Base-by-base conservation (phyloP, 1,140 invertebrate genomes). In the Heterodera carotae region DNA sequence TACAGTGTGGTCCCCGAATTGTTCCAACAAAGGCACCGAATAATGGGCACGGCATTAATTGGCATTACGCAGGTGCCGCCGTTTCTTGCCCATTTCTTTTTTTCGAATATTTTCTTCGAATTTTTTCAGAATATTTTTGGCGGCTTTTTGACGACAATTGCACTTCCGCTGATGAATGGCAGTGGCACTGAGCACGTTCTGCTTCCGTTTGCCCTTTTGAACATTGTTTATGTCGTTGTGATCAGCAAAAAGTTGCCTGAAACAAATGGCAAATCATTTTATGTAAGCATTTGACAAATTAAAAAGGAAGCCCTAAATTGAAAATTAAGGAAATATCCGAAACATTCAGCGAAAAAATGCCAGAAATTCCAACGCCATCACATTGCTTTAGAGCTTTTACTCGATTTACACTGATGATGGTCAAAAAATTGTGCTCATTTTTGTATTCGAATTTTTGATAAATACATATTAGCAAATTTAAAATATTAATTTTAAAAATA, bases 181-280 rank as follows among this genome's bases (percentile, higher is more conserved):
- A 66, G 69, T 48, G 81, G 81, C 31, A 84, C 60, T 36, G 76
- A 82, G 48, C 84, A 59, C 31, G 81, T 82, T 10, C 53, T 82
- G 48, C 27, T 81, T 6, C 81, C 81, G 18, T 82, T 82, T 33
- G 36, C 71, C 29, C 33, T 84, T 27, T 72, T 84, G 77, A 82
- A 82, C 79, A 59, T 82, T n/a, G 12, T 81, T 31, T 82, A 82
- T 59, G 66, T 82, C n/a, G 39, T 70, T 39, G 72, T 73, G 8
- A 36, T 84, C 22, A 66, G 76, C 43, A 66, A 73, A 34, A 64
- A 27, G 29, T 43, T 82, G 25, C 82, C 82, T n/a, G 81, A 82
- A 64, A 82, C 81, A 0, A 82, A 68, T 36, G 80, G 80, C 36
- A 84, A 73, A 67, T 83, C 81, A n/a, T 80, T 80, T 70, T 75